Conservation (phyloP, 2,113 vertebrate species). For the Campylomormyrus numenius region DNA sequence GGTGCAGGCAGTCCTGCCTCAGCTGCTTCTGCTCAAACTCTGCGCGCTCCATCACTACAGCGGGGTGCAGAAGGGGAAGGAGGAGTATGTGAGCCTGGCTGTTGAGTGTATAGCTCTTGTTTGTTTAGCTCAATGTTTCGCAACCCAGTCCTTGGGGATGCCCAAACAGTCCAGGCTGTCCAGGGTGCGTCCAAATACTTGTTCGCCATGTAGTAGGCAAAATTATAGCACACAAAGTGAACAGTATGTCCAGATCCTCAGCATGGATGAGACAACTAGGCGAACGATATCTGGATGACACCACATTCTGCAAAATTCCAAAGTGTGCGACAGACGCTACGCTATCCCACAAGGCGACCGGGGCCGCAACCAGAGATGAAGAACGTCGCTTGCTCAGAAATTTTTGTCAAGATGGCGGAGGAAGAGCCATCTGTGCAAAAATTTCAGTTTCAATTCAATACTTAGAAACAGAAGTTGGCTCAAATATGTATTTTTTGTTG, state of each 20-base stretch:
- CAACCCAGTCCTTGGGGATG: background rate
- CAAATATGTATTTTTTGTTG: background rate
- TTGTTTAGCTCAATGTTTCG: background rate
- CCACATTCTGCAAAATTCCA: background rate
- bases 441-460: background rate
- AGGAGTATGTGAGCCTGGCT: background rate
- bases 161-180: background rate
- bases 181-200: background rate
- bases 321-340: background rate
- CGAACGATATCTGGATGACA: background rate
- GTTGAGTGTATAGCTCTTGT: background rate
- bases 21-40: constrained; percentile 67
- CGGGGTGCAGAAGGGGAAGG: constrained; percentile 22
- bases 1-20: constrained; percentile 72
- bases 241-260: background rate
- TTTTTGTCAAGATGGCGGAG: background rate
- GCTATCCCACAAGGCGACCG: background rate
- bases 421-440: background rate
- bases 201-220: background rate
- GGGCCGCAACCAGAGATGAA: background rate
- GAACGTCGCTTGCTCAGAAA: background rate
- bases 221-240: background rate
- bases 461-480: background rate
- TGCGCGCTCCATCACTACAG: constrained; percentile 63
- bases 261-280: background rate